A percentile compares a stretch with the other conserved stretches of the same genome.
These are phyloP conservation scores for Carcharodon carcharias DNA, from an alignment of 2,797 vertebrate genomes.

Conservation along the genomic window DNA sequence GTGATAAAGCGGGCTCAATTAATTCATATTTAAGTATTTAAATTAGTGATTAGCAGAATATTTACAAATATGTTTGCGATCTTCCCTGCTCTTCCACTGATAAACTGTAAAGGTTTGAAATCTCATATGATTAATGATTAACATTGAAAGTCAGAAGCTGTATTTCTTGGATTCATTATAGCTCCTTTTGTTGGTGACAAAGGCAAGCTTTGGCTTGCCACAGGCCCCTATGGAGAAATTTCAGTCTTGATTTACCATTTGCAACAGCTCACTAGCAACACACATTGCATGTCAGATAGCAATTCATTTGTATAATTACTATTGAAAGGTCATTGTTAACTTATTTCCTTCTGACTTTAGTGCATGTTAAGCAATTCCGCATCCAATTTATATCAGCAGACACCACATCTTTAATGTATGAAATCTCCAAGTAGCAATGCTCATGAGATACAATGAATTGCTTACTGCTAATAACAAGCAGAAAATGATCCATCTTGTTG, in stretches of 20 bases:
- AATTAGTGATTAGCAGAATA: not conserved
- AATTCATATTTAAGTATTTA: not conserved
- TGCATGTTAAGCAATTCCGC: slow-evolving; percentile 11
- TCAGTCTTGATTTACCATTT: slow-evolving; percentile 17
- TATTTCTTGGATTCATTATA: slow-evolving; percentile 24
- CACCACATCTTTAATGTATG: not conserved
- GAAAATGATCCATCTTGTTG: slow-evolving; percentile 27
- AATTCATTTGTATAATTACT: slow-evolving; percentile 35
- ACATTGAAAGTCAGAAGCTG: not conserved
- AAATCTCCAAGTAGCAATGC: not conserved
- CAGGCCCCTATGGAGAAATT: slow-evolving; percentile 29
- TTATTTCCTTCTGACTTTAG: slow-evolving; percentile 26
- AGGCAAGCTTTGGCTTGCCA: slow-evolving; percentile 19
- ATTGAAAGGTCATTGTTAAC: slow-evolving; percentile 37
- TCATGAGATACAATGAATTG: not conserved
- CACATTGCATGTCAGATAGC: slow-evolving; percentile 5
- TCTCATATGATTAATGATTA: slow-evolving; percentile 33
- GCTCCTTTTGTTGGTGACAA: slow-evolving; percentile 11
- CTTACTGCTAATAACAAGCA: slow-evolving; percentile 19
- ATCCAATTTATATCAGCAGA: not conserved
- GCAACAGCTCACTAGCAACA: slow-evolving; percentile 3
- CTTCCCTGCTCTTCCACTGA: not conserved
- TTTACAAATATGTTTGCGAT: slow-evolving; percentile 10
- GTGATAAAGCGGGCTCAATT: not conserved
- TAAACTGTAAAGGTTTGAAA: slow-evolving; percentile 18